Conservation (phyloP, 2,888 invertebrate species). For the Sepiola atlantica region DNA sequence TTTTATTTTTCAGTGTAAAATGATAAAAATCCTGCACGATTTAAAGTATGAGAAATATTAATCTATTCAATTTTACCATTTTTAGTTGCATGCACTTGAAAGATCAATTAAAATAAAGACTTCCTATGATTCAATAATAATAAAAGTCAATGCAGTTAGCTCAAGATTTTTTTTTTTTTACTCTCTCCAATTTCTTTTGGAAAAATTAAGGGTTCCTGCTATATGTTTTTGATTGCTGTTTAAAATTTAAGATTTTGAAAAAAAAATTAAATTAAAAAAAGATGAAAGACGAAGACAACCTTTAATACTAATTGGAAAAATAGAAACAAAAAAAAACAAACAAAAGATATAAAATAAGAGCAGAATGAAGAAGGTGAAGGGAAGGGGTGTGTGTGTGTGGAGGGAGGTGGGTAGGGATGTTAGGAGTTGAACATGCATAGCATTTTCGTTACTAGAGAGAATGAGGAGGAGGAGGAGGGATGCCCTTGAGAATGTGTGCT, state of each 20-base stretch:
- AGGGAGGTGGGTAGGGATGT: too few relatives aligned
- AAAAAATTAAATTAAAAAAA: background rate
- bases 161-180: background rate
- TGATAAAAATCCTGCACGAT: background rate
- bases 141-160: background rate
- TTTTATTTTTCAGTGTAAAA: background rate
- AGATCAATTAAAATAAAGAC: background rate
- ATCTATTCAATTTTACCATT: background rate
- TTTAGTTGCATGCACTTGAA: background rate
- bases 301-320: background rate
- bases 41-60: background rate
- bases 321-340: background rate
- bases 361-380: background rate
- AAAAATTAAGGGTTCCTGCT: background rate
- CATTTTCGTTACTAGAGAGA: conserved; percentile 32
- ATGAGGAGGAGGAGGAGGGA: background rate
- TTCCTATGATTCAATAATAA: background rate
- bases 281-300: background rate
- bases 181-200: background rate
- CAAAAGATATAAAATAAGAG: background rate
- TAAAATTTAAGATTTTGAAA: too few relatives aligned
- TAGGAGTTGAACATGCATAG: background rate
- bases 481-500: background rate
- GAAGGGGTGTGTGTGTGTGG: too few relatives aligned
- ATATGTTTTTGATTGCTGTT: background rate